Evolutionary conservation across 2,888 invertebrate genomes (phyloP), one percentile per base, ranked within the genome.

Genomic region (Eilema depressum): DNA sequence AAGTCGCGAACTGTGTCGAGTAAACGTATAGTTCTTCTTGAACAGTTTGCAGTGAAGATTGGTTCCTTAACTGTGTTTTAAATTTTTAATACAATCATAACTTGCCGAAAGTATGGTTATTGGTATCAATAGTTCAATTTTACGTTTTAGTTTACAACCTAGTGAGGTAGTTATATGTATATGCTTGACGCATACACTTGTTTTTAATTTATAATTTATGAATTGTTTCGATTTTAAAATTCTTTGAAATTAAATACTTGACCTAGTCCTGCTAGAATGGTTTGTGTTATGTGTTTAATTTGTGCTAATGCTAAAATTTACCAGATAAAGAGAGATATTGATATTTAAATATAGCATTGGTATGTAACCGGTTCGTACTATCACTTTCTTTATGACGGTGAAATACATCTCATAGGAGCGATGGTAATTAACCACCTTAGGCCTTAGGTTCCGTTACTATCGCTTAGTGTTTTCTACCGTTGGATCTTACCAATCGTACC

Each of bases 61-160:
- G 71, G 78, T 72, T 61, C 61, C 3, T 30, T 20, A 61, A 61
- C 30, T 75, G 61, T 56, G 28, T 56, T 67, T 14, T n/a, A n/a
- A n/a, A n/a, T n/a, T n/a, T n/a, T n/a, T 59, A 33, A 57, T 28
- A 61, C 72, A 57, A 5, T 17, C 14, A 53, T 25, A 66, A 63
- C 66, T 69, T 73, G 0, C 37, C 4, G 63, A 62, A 67, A 61
- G 66, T 77, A 69, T 77, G 72, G 57, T 77, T 72, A 53, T 53
- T 53, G 20, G 53, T 53, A 74, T 75, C 67, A 74, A 68, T 70
- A 73, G 62, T 59, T 81, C 65, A 61, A 92, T 93, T 91, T 83
- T 91, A 73, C 93, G 92, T 75, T 89, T 92, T 88, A 90, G 85
- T 84, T 84, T 90, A 71, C 89, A 89, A 73, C 85, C 81, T 60